Conservation (phyloP, 2,113 vertebrate species). For the Axis porcinus region DNA sequence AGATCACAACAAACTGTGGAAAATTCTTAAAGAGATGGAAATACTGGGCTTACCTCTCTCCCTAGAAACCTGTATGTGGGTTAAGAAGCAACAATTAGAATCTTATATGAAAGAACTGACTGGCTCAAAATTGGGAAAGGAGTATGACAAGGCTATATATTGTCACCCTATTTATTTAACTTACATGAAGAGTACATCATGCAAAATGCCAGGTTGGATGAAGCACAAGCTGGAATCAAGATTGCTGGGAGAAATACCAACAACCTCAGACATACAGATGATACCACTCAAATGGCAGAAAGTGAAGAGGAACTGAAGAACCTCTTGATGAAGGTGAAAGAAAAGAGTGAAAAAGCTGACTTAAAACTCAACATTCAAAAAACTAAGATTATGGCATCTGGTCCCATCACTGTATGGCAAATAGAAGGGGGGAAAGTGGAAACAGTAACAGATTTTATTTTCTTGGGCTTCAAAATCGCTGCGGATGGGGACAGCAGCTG, state of each 20-base stretch:
- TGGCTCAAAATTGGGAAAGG: background rate
- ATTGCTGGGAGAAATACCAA: background rate
- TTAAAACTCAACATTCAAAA: background rate
- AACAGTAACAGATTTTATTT: background rate
- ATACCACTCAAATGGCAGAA: background rate
- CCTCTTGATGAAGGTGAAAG: background rate
- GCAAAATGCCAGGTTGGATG: background rate
- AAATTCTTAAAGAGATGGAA: background rate
- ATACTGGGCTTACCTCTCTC: background rate
- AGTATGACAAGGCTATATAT: background rate
- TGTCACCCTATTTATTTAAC: background rate
- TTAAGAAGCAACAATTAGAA: background rate
- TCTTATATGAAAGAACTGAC: background rate
- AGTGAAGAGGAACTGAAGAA: background rate
- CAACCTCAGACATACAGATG: background rate
- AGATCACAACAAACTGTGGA: background rate
- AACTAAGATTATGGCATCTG: background rate
- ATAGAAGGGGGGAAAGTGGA: background rate
- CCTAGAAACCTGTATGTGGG: background rate
- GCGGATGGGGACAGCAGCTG: background rate
- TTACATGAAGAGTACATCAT: background rate
- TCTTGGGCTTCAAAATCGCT: background rate
- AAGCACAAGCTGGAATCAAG: background rate
- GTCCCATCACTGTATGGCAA: background rate
- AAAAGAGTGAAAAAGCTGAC: background rate